Evolutionary conservation across 1,140 invertebrate genomes (phyloP), one percentile per base, ranked within the genome.

Genomic region (Drosophila busckii): DNA sequence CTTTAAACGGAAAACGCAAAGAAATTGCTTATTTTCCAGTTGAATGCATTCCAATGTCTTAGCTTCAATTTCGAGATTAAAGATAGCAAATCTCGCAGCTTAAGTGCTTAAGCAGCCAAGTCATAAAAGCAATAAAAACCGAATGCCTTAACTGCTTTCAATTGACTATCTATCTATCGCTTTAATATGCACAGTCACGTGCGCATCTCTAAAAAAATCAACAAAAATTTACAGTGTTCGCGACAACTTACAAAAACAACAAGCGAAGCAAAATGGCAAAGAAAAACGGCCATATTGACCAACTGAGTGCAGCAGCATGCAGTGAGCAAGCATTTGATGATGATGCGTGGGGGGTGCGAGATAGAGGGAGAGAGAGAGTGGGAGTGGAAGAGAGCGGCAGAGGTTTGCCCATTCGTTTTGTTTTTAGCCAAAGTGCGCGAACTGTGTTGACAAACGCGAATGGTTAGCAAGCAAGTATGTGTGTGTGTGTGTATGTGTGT

Each of bases 401-500:
- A 35, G 20, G 31, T 29, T 32, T 52, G 71, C 71, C 70, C 64
- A 78, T 46, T 62, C 71, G 67, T 67, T 80, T 78, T 80, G 64
- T 63, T 78, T 78, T 78, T 71, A 63, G 67, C 53, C 53, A 78
- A 78, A 78, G 71, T 59, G 73, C 41, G 62, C 73, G 73, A 70
- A 54, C 61, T 78, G 70, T 76, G 70, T 76, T 76, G 71, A 76
- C 70, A 76, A 76, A 78, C 71, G 70, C 71, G 66, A 62, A 63
- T 66, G 66, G 67, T 76, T 70, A 66, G 58, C 52, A 64, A 52
- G 23, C 48, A 49, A 52, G 20, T 62, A 40, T 5, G 13, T 22
- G 54, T 67, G 40, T 68, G 46, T 54, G 52, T 35, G 29, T 48
- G 32, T 58, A 17, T 40, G 22, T 46, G 25, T 49, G 23, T 42